Evolutionary conservation across 2,113 vertebrate species (phyloP), one percentile per base, ranked within the genome.

Genomic region (Pachyramphus minor): DNA sequence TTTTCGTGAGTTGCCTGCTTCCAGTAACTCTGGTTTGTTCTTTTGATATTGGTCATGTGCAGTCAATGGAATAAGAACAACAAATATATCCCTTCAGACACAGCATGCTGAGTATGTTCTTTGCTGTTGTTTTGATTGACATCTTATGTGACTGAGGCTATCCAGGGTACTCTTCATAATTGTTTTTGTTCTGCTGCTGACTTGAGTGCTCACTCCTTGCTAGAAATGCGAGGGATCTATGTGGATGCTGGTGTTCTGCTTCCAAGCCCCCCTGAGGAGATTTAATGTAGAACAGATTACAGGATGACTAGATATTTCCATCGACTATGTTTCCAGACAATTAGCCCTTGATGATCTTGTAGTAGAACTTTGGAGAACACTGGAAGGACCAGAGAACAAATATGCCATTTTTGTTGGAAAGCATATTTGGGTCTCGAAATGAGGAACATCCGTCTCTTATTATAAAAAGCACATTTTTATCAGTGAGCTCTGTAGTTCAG

Each of bases 251-350:
- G 33, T 84, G 28, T 75, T 93, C 49, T 77, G 86, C 49, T 60
- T 84, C 49, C 58, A 69, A 78, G 50, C 59, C 67, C 94, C 94
- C 95, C 95, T 55, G 84, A 94, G 91, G 92, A 93, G 76, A 59
- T 89, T 89, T 96, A 86, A 95, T 95, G 95, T 84, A 62, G 86
- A 93, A 90, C 92, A 96, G 96, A 92, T 89, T 90, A 95, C 44
- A 64, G 83, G 31, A 60, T 88, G 60, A 71, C 56, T 76, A 72
- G 93, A 47, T 80, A 47, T 73, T 93, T 89, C 80, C 72, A 73
- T 94, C 96, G 96, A 5, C 60, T 80, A 18, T 2, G 9, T 84
- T 94, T 96, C 93, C 69, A 90, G 87, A 62, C 86, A 96, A 96
- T 96, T 97, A 95, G 93, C 44, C 49, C 84, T 84, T 89, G 82